Evolutionary conservation across 2,888 invertebrate species (phyloP), one percentile per base, ranked within the genome.

Genomic region (Helobdella robusta): DNA sequence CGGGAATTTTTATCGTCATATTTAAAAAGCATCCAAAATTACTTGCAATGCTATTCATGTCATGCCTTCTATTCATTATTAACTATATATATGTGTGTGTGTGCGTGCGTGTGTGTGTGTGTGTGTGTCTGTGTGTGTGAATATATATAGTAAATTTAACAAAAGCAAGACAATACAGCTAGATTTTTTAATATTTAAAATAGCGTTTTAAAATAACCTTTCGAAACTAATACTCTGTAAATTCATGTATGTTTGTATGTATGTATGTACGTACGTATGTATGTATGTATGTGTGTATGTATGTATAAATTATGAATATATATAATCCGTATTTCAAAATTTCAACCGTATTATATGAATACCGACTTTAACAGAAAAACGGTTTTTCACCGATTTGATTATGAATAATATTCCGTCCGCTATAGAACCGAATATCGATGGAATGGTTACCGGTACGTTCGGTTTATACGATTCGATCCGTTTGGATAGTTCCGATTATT

Each of bases 191-290:
- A n/a, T 40, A 40, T 40, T 11, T 40, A 40, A 15, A n/a, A 15
- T 23, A 60, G 20, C 60, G 59, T 61, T 25, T 60, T n/a, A 23
- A 44, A 60, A 23, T 61, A 44, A 44, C 3, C 20, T 20, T 59
- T 5, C 30, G n/a, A 15, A 15, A 15, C 15, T 52, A 15, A 15
- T 11, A 15, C 15, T 52, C 15, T 52, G 11, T 52, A n/a, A 15
- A 40, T 40, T 11, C n/a, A 40, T 40, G 44, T 40, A 40, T 40
- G 44, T 40, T 15, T 40, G 44, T 40, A 40, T 40, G 62, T 62
- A 2, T 62, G 62, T 62, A n/a, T 62, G 62, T 50, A 2, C 48
- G 50, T 62, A n/a, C 50, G 50, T 62, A 4, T 62, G 50, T 62
- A 2, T 28, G 30, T 62, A 40, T 40, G 44, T 40, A 40, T 40